These are phyloP conservation scores for Yasuhikotakia modesta DNA, from an alignment of 2,797 vertebrate genomes.

Conservation along the genomic window DNA sequence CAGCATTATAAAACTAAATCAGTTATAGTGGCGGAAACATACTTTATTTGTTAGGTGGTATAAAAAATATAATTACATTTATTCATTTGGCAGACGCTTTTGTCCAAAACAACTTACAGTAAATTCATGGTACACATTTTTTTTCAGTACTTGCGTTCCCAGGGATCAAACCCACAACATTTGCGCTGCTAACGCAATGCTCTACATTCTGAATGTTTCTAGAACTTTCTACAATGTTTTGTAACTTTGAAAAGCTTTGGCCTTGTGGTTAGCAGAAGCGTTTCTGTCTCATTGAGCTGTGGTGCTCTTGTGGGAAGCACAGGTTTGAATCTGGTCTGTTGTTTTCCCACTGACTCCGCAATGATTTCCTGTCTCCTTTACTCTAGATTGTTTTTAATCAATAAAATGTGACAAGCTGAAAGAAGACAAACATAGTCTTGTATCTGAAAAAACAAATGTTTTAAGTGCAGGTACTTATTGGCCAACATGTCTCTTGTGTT, in stretches of 20 bases:
- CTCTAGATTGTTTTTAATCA: no score
- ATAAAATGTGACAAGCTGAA: no score
- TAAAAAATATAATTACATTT: background rate
- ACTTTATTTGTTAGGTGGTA: background rate
- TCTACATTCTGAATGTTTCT: no score
- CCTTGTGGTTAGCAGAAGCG: background rate
- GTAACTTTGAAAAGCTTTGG: background rate
- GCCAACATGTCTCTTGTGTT: background rate
- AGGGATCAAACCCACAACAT: no score
- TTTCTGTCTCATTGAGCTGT: background rate
- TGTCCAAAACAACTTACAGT: no score
- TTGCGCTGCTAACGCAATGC: no score
- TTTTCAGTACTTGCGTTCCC: no score
- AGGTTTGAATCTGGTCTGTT: background rate
- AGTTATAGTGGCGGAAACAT: background rate
- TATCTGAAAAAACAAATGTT: background rate
- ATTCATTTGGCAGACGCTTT: no score
- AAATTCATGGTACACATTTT: no score
- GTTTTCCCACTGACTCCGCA: background rate
- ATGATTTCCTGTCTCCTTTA: background rate
- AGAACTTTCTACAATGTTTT: no score
- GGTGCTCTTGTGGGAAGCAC: no score
- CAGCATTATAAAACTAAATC: background rate
- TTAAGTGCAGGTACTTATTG: background rate
- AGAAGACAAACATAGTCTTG: background rate